Base-by-base conservation (phyloP, 2,797 vertebrate species). In the Allobates femoralis region DNA sequence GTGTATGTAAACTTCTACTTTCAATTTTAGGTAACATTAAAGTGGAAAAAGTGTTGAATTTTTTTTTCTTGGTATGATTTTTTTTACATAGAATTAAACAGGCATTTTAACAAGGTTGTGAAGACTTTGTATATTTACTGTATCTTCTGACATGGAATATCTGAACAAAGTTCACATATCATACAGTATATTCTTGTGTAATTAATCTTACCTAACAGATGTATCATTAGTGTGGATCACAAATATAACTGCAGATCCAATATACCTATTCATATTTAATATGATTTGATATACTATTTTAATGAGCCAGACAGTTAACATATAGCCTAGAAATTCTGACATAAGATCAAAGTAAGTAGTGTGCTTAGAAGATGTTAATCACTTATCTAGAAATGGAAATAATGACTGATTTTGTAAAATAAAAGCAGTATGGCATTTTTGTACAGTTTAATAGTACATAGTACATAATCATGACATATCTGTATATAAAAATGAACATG, bases 381-480 rank as follows among this genome's bases (percentile, higher is more conserved):
- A 69, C 79, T 67, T 81, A 81, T 53, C 18, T 81, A 6, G 62
- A 55, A 83, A 83, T 73, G 53, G 66, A 73, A 73, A 83, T 83
- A 83, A 73, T 73, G 66, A 56, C 30, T 73, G 50, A 71, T 71
- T 56, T 71, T 81, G 51, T 10, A 73, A 73, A 56, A 83, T 73
- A 26, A 83, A 73, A 34, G 30, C 67, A 56, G 21, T 8, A 3
- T 0, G 19, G 51, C 62, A 56, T 14, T 55, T 73, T 41, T 67
- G 15, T 26, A 69, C 23, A 69, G 11, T 69, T 71, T 37, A 41
- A 41, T n/a, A 62, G 10, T 12, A 66, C 26, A 66, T 66, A 66
- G 4, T 30, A 30, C 4, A 71, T 41, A 73, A 16, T 14, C 4
- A 21, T 15, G n/a, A 3, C 28, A 28, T 62, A 30, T 19, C 11